phyloP scores from a whole-genome alignment of 2,888 invertebrate genomes.

The Drosophila mercatorum region DNA sequence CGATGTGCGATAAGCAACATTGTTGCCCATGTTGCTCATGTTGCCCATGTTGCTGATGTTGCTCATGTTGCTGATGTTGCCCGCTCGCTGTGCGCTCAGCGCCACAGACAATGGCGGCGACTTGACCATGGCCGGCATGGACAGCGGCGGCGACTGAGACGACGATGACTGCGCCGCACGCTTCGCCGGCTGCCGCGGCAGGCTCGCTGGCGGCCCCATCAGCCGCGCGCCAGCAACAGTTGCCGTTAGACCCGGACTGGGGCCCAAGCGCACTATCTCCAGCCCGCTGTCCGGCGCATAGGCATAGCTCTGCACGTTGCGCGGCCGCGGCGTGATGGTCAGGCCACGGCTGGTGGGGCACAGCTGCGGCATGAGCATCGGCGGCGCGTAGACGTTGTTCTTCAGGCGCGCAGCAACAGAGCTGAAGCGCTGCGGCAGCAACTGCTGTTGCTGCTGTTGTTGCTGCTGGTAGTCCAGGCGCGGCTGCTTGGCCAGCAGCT shows the following conservation, averaged over 20 bases:
- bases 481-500: conserved; percentile 67
- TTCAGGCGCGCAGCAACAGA: conserved; percentile 31
- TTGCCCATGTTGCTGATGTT: conserved; percentile 2
- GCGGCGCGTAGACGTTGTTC: conserved; percentile 20
- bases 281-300: conserved; percentile 44
- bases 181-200: conserved; percentile 84
- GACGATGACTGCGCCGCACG: conserved; percentile 39
- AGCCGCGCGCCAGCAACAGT: conserved; percentile 74
- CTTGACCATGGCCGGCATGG: conserved; percentile 65
- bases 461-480: conserved; percentile 70
- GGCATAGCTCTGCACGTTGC: conserved; percentile 23
- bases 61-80: conserved; percentile 39
- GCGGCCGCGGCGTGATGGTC: conserved; percentile 40
- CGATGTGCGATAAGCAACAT: conserved; percentile 71
- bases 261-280: conserved; percentile 81
- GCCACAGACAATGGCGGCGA: conserved; percentile 70
- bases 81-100: conserved; percentile 55
- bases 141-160: conserved; percentile 44
- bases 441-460: conserved; percentile 20
- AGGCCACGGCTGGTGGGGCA: conserved; percentile 42
- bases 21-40: conserved; percentile 30
- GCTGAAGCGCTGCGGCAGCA: not conserved
- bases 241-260: conserved; percentile 11
- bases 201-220: conserved; percentile 86
- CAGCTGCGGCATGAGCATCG: conserved; percentile 51